phyloP scores from a whole-genome alignment of 1,140 invertebrate species.

The Drosophila busckii region DNA sequence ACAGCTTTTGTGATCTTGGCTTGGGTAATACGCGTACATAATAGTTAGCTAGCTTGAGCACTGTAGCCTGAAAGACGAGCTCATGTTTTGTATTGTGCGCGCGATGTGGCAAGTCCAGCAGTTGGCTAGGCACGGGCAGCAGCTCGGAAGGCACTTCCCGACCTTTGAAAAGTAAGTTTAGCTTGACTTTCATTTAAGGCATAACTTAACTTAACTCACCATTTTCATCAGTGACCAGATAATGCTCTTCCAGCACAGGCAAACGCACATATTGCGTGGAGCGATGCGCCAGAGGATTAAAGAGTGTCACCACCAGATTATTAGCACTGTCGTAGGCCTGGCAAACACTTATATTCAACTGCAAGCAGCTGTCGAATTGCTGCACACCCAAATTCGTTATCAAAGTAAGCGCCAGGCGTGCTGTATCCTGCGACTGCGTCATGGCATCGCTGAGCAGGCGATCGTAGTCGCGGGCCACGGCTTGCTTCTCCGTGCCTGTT shows the following conservation, averaged over 20 bases:
- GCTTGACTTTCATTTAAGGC: not conserved
- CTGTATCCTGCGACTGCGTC: slow-evolving; percentile 32
- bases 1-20: not conserved
- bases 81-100: slow-evolving; percentile 82
- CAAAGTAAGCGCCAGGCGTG: slow-evolving; percentile 50
- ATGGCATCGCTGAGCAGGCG: slow-evolving; percentile 52
- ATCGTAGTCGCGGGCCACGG: slow-evolving; percentile 92
- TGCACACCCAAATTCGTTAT: slow-evolving; percentile 79
- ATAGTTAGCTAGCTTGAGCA: slow-evolving; percentile 43
- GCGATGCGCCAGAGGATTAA: slow-evolving; percentile 88
- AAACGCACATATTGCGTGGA: slow-evolving; percentile 84
- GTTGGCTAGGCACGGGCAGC: slow-evolving; percentile 82
- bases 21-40: slow-evolving; percentile 43
- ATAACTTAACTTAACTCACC: slow-evolving; percentile 39
- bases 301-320: slow-evolving; percentile 85
- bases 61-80: slow-evolving; percentile 83
- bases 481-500: slow-evolving; percentile 95
- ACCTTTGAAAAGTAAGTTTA: slow-evolving; percentile 9
- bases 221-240: slow-evolving; percentile 82
- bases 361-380: slow-evolving; percentile 82
- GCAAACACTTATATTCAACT: slow-evolving; percentile 85
- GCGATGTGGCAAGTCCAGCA: slow-evolving; percentile 84
- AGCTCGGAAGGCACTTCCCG: slow-evolving; percentile 80
- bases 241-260: slow-evolving; percentile 83
- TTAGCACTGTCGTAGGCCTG: slow-evolving; percentile 78